A percentile compares a stretch with the other conserved stretches of the same genome.
phyloP scores from a whole-genome alignment of 2,797 vertebrate species.

The Labeo calbasu region DNA sequence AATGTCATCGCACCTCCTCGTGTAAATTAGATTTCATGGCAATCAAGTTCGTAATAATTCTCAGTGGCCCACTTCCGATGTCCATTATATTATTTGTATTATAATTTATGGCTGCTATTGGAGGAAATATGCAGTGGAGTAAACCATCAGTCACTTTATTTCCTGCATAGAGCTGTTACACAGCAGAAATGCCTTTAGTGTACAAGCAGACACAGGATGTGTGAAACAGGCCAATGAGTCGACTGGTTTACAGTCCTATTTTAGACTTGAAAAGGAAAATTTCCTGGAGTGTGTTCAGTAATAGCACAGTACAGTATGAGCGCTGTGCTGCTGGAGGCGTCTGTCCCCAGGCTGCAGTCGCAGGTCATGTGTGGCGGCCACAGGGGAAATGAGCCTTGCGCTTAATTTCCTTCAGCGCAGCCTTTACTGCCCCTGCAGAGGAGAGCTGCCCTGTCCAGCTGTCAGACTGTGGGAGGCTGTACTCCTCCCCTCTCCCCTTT shows the following conservation, averaged over 20 bases:
- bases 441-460: conserved; percentile 57
- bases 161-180: not conserved
- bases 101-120: conserved; percentile 8
- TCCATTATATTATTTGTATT: conserved; percentile 8
- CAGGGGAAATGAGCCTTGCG: conserved; percentile 68
- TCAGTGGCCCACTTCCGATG: conserved; percentile 3
- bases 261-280: conserved; percentile 16
- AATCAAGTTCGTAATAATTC: not conserved
- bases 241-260: conserved; percentile 24
- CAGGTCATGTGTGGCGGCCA: conserved; percentile 55
- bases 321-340: conserved; percentile 49
- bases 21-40: conserved; percentile 26
- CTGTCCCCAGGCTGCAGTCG: conserved; percentile 41
- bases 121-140: not conserved
- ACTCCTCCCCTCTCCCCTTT: conserved; percentile 32
- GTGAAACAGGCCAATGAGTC: conserved; percentile 4
- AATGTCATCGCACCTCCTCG: conserved; percentile 17
- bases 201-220: conserved; percentile 20
- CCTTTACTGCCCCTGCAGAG: conserved; percentile 52
- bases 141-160: conserved; percentile 1
- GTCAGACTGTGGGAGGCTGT: conserved; percentile 63
- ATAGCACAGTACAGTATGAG: conserved; percentile 34
- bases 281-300: conserved; percentile 7
- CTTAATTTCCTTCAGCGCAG: conserved; percentile 76
- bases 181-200: not conserved